Evolutionary conservation across 2,113 vertebrate species (phyloP), one percentile per base, ranked within the genome.

Genomic region (Paradoxurus hermaphroditus): DNA sequence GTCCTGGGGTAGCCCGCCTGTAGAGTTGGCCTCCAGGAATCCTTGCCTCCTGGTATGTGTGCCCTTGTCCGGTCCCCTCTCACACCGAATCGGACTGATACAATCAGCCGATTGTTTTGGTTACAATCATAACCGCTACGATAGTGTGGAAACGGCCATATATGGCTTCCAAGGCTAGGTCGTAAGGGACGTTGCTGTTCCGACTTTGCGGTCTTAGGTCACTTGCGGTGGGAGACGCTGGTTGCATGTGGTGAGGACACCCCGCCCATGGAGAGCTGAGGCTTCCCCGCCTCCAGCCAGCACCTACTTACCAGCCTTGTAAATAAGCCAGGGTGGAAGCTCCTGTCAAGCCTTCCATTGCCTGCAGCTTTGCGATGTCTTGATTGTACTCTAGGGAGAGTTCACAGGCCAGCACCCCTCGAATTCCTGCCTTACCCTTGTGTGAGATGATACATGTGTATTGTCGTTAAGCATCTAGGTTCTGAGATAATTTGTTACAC

Each of bases 1-100:
- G 7, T 36, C 53, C 63, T 36, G 13, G 41, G 44, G n/a, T 36
- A 86, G 82, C 8, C 44, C 46, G 72, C 14, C 51, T 68, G 27
- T 62, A 44, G 15, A 19, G 3, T 7, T 75, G 21, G 27, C 5
- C 44, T 5, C 25, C 19, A 19, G 0, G 62, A 7, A 27, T 27
- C 82, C 82, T 68, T 19, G 44, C 6, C 92, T 82, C 39, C n/a
- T 51, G 34, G 12, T n/a, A 0, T 27, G 49, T 4, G 2, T 12
- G 21, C 4, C 21, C 15, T 65, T 87, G 7, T 36, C 4, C 21
- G 7, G 4, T 36, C n/a, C 12, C n/a, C 8, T 63, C n/a, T 63
- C 75, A 27, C 3, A 19, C 4, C 49, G n/a, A 92, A 46, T 1
- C n/a, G 56, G n/a, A 21, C 39, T 34, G 44, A 56, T n/a, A n/a